Percentiles rank a stretch among this genome's conserved stretches.
Conservation (phyloP, 2,797 vertebrate species). For the Gadopsis marmoratus region DNA sequence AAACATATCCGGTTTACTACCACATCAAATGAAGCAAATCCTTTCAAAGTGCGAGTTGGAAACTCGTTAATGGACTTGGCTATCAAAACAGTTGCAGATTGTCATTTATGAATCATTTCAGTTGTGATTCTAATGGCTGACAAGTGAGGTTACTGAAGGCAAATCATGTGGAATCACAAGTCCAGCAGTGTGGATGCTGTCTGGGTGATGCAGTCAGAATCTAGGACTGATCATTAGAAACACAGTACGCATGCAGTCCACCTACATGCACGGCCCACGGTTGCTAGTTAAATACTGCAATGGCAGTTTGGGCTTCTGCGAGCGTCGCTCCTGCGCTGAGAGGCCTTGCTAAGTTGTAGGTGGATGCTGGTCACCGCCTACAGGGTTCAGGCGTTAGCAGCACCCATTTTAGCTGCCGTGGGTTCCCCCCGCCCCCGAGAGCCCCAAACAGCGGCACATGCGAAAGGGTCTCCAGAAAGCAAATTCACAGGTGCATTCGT, state of each 20-base stretch:
- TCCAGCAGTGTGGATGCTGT: background rate
- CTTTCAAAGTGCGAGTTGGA: background rate
- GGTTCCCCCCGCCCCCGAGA: background rate
- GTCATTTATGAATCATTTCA: background rate
- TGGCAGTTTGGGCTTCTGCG: conserved; percentile 15
- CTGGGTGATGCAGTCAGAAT: background rate
- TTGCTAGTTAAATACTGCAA: background rate
- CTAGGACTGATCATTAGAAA: background rate
- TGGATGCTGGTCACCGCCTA: conserved; percentile 32
- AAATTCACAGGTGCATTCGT: background rate
- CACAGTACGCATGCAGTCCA: conserved; percentile 20
- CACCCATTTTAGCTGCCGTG: conserved; percentile 14
- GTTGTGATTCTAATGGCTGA: background rate
- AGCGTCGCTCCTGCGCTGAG: conserved; percentile 8
- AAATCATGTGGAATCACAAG: background rate
- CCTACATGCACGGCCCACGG: conserved; percentile 40
- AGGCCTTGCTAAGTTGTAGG: conserved; percentile 37
- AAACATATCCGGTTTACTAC: background rate
- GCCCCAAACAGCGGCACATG: background rate
- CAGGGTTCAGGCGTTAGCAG: conserved; percentile 26
- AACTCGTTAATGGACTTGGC: background rate
- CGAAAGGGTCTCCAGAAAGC: background rate
- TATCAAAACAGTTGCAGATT: background rate
- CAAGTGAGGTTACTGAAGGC: background rate
- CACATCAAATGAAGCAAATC: background rate